Evolutionary conservation across 2,888 invertebrate genomes (phyloP).

Genomic region (Ophion slaviceki): DNA sequence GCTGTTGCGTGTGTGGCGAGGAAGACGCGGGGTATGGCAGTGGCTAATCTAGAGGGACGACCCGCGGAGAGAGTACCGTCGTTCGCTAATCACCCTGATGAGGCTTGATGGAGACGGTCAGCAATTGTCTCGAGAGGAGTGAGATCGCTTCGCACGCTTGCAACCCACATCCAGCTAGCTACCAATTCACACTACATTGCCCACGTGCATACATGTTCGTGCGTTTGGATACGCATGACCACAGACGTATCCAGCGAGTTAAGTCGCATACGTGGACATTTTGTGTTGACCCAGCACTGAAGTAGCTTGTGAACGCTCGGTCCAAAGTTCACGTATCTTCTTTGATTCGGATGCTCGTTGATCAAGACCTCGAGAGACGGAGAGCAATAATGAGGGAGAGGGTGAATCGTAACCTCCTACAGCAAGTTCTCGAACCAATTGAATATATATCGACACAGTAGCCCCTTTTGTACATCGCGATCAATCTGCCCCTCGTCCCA

Average conservation of each 20-base stretch:
- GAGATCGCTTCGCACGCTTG: conserved; percentile 77
- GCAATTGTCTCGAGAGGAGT: conserved; percentile 74
- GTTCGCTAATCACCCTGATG: conserved; percentile 71
- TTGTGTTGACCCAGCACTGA: conserved; percentile 26
- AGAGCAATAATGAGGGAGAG: not conserved
- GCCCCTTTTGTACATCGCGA: conserved; percentile 2
- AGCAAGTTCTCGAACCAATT: conserved; percentile 13
- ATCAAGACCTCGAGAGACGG: conserved; percentile 28
- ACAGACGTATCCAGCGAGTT: not conserved
- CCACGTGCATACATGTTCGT: not conserved
- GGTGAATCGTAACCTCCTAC: conserved; percentile 2
- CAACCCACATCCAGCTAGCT: conserved; percentile 29
- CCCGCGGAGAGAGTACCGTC: conserved; percentile 67
- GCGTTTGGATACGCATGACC: no score
- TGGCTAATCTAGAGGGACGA: conserved; percentile 73
- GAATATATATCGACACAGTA: conserved; percentile 29
- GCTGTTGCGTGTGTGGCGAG: conserved; percentile 30
- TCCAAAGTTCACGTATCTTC: conserved; percentile 65
- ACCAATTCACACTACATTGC: conserved; percentile 1
- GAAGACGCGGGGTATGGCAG: conserved; percentile 63
- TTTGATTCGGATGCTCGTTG: conserved; percentile 51
- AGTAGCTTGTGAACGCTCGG: conserved; percentile 35
- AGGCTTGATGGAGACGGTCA: conserved; percentile 70
- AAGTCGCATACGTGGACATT: conserved; percentile 1
- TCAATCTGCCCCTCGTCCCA: conserved; percentile 18